Evolutionary conservation across 2,797 vertebrate genomes (phyloP), one percentile per base, ranked within the genome.

Genomic region (Emys orbicularis): DNA sequence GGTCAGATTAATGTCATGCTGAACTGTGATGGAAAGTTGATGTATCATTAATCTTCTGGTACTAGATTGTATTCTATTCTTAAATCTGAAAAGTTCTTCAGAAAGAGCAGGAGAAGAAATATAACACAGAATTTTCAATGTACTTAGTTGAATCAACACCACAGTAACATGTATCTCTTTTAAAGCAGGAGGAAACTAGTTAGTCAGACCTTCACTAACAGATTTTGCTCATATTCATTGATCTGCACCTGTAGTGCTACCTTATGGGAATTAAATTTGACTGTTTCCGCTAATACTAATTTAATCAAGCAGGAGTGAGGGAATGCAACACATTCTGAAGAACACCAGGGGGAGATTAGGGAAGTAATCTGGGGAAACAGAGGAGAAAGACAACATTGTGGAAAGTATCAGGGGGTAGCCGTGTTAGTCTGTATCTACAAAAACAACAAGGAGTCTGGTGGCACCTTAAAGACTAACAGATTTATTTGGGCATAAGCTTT

Each of bases 1-100:
- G 92, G 90, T 96, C 92, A 92, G 29, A 94, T 11, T 76, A 94
- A 94, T 91, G 90, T 90, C 84, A 96, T 88, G 81, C 94, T 81
- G 65, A 94, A 81, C 34, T 83, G 12, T 79, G 68, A 90, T 31
- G 79, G 83, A 93, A 92, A 88, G 18, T 6, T 81, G 92, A 81
- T 49, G 68, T 6, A n/a, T 1, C 74, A 25, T 81, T 47, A 37
- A 11, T 91, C 61, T 49, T 81, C 31, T 2, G 0, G 1, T 90
- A 74, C 8, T 85, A 0, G 0, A 56, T 54, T 83, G 12, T 21
- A 92, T 92, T 89, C 9, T 1, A 0, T 57, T 57, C n/a, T 9
- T 5, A 59, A 68, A 72, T 72, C 34, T 6, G 79, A 21, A 29
- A 47, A 50, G 59, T 53, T 16, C 19, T 86, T 76, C 34, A 68